Percentiles rank a stretch among this genome's conserved stretches.
Conservation (phyloP, 1,140 invertebrate genomes). For the Panagrolaimus sp. region DNA sequence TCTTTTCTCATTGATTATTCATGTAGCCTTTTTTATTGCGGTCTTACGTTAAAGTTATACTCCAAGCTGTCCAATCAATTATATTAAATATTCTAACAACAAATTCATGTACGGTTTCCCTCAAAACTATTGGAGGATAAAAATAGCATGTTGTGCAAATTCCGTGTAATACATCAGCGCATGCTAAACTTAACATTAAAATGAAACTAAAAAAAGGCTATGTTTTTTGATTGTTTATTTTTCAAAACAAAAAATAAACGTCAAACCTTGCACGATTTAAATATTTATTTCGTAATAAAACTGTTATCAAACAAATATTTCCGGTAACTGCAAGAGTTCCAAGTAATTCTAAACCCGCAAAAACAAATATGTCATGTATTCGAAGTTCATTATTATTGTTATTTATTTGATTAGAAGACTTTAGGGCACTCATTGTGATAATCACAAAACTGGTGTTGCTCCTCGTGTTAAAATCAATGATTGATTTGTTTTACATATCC, state of each 20-base stretch:
- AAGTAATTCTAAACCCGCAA: conserved; percentile 46
- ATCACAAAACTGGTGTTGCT: too few relatives aligned
- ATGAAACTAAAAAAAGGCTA: conserved; percentile 46
- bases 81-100: conserved; percentile 53
- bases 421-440: too few relatives aligned
- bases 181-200: conserved; percentile 53
- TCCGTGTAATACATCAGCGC: conserved; percentile 54
- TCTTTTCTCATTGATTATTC: neutral
- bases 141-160: conserved; percentile 56
- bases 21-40: conserved; percentile 21
- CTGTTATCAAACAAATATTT: conserved; percentile 49
- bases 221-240: conserved; percentile 8
- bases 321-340: conserved; percentile 52
- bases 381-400: neutral
- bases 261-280: conserved; percentile 46
- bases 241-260: conserved; percentile 15
- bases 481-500: too few relatives aligned
- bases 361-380: conserved; percentile 43
- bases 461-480: too few relatives aligned
- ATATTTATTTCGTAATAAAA: conserved; percentile 52
- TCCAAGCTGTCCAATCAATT: conserved; percentile 57
- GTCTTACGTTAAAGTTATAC: conserved; percentile 53
- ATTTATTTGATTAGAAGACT: too few relatives aligned
- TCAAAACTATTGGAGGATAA: conserved; percentile 55
- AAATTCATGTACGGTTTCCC: conserved; percentile 36